Evolutionary conservation across 2,113 vertebrate genomes (phyloP), one percentile per base, ranked within the genome.

Genomic region (Callipepla squamata): DNA sequence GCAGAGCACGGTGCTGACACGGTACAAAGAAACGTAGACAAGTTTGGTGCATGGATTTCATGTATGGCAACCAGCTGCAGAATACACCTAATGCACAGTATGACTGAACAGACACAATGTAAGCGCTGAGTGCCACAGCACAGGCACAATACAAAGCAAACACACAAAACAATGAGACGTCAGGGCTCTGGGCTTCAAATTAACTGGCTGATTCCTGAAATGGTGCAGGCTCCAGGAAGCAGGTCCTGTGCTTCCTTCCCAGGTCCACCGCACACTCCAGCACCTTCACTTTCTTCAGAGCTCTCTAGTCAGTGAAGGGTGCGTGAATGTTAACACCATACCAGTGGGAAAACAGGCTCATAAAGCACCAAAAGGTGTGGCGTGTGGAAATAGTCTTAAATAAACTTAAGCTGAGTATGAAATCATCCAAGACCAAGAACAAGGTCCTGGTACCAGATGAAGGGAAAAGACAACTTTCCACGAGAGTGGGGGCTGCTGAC

Each of bases 181-280:
- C 59, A 30, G 50, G 23, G 36, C 69, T 28, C 44, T 4, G 18
- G 62, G 34, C 32, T 75, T n/a, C 81, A 67, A 3, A 50, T 32
- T 3, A 25, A n/a, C 74, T 13, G 50, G 8, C 1, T 42, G 51
- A 7, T 21, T 45, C 21, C 6, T 23, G 61, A 28, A 45, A 21
- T 26, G 42, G 2, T 17, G 34, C 67, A 18, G 18, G 26, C 25
- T 13, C 8, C 47, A 38, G 42, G 44, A 45, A 85, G 48, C 9
- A 6, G 50, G 45, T 48, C 21, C 76, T 30, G n/a, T 5, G 17
- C 18, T 14, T 23, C 40, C 19, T 23, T 18, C 58, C 20, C 40
- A 2, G 44, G 9, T 25, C 42, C 51, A 26, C 44, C 1, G 45
- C 79, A 25, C 7, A 1, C 8, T 17, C 40, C 2, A 0, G 44